Evolutionary conservation across 2,888 invertebrate species (phyloP), one percentile per base, ranked within the genome.

Genomic region (Saturnia pavonia): DNA sequence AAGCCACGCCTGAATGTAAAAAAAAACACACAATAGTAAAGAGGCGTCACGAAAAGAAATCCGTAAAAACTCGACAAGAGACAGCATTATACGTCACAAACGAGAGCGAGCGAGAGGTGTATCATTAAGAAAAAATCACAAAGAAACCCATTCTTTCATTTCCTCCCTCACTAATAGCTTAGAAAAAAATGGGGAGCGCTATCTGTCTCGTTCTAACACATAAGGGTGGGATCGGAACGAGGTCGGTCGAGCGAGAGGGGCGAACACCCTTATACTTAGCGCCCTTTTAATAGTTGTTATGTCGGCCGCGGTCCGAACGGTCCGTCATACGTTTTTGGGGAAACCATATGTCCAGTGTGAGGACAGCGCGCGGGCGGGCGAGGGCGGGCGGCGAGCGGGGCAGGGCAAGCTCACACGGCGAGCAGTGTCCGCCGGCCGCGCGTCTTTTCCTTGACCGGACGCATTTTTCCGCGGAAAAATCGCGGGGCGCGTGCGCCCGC

Each of bases 401-500:
- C 74, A 76, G 76, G 75, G 75, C 60, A 73, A 78, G 72, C 77
- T 60, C 69, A 79, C 77, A 69, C 73, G 80, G 78, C 78, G 77
- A 72, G 71, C 82, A 78, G 65, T 40, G 80, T 76, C 83, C 82
- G 80, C 77, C 80, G 80, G 75, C 79, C 79, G 81, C 76, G 83
- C 88, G 91, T 91, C 92, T 91, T 91, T 90, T 92, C 90, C 93
- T 93, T 91, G 89, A 89, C 90, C 92, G 92, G 91, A 88, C 92
- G 90, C 91, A 92, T 92, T 94, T 94, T 94, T 94, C 94, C 91
- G 91, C 91, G 91, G 92, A 92, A 92, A 92, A 92, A 91, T 88
- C 92, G 90, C 86, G 84, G 90, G 91, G 93, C 93, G 93, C 94
- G 87, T 90, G 94, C 94, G 93, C 92, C 88, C 91, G 85, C 80